Evolutionary conservation across 2,113 vertebrate genomes (phyloP), one percentile per base, ranked within the genome.

Genomic region (Hippoglossus stenolepis): DNA sequence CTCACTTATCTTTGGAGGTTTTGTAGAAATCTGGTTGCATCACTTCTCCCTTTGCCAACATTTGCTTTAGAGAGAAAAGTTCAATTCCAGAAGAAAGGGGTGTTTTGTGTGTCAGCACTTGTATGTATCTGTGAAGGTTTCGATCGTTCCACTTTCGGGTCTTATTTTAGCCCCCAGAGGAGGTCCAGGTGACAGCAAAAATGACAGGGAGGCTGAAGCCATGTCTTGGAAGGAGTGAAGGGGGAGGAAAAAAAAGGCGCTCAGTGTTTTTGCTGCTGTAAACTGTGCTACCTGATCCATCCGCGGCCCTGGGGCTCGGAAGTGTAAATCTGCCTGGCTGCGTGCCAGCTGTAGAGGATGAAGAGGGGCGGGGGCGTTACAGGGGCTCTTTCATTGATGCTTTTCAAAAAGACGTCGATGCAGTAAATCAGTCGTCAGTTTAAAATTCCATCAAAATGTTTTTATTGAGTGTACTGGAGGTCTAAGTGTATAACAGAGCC

Each of bases 301-400:
- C 80, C 74, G 79, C 85, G 82, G 83, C 87, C 91, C 89, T 6
- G 66, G 60, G 93, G 91, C 91, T 92, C 88, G 90, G 92, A 94
- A 90, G 91, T 93, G 92, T 93, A 94, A 91, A 93, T 93, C 84
- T 93, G 87, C 78, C 80, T 91, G 92, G 91, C 89, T 87, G 73
- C 26, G 31, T 84, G 92, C 92, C 94, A 93, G 90, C 84, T 84
- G 67, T 68, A 76, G 72, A 76, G 83, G 82, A 84, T 68, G 65
- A 24, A 45, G 26, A 23, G 64, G 62, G 28, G 43, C 65, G 15
- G 57, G 7, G 57, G 79, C 13, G 4, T 28, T 12, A 3, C 13
- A 23, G 24, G 49, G 67, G 45, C 23, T 35, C 70, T 84, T 59
- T 87, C 74, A 79, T 70, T 88, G 82, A 87, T 80, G 79, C 84